A percentile compares a stretch with the other conserved stretches of the same genome.
Evolutionary conservation across 2,113 vertebrate species (phyloP).

Genomic region (Oryzias melastigma): DNA sequence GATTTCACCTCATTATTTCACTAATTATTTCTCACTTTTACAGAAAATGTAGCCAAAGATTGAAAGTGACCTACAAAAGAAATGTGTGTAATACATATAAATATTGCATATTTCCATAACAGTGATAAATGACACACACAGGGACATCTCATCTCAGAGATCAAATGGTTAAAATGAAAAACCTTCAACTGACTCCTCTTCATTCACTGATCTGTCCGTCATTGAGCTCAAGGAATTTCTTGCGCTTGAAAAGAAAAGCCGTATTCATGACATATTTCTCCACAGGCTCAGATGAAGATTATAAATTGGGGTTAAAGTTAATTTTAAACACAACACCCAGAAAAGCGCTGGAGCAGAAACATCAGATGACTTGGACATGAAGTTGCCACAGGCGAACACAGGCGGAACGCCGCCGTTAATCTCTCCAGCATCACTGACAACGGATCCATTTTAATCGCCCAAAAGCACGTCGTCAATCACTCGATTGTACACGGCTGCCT

Average conservation of each 20-base stretch:
- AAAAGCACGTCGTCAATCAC: background rate
- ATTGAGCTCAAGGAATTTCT: background rate
- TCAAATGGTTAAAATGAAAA: background rate
- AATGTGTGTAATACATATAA: too few relatives aligned
- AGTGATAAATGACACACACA: too few relatives aligned
- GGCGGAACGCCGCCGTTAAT: slow-evolving; percentile 7
- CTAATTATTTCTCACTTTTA: too few relatives aligned
- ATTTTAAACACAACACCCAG: slow-evolving; percentile 32
- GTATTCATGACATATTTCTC: slow-evolving; percentile 23
- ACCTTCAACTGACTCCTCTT: slow-evolving; percentile 1
- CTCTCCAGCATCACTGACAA: slow-evolving; percentile 12
- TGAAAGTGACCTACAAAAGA: too few relatives aligned
- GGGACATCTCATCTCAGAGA: too few relatives aligned
- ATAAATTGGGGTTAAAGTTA: slow-evolving; percentile 40
- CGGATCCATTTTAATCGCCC: slow-evolving; percentile 14
- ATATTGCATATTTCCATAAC: too few relatives aligned
- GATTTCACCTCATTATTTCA: too few relatives aligned
- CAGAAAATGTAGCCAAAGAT: too few relatives aligned
- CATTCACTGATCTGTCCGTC: background rate
- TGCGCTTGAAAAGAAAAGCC: slow-evolving; percentile 3
- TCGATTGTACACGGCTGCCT: slow-evolving; percentile 26
- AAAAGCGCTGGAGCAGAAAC: slow-evolving; percentile 44
- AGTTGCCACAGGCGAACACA: slow-evolving; percentile 12
- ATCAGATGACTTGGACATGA: slow-evolving; percentile 18
- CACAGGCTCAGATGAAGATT: slow-evolving; percentile 11